Conservation (phyloP, 2,888 invertebrate species). For the Allacma fusca region DNA sequence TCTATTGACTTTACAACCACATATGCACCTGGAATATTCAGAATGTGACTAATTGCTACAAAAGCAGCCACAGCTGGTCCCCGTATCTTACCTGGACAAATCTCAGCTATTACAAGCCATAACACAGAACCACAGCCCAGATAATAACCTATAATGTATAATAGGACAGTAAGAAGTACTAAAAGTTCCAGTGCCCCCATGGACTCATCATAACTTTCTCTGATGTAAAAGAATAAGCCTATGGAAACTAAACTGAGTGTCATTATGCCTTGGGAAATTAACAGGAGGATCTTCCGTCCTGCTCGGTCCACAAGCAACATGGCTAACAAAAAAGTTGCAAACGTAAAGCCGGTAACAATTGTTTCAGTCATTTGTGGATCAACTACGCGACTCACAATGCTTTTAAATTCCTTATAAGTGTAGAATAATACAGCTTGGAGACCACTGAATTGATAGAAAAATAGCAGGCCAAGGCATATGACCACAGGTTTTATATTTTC, state of each 20-base stretch:
- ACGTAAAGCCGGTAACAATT: neutral
- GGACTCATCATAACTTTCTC: neutral
- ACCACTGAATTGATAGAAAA: constrained; percentile 7
- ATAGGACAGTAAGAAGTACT: neutral
- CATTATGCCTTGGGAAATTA: neutral
- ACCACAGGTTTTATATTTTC: neutral
- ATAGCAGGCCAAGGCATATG: neutral
- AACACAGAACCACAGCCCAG: neutral
- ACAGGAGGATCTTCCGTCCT: neutral
- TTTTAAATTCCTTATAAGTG: neutral
- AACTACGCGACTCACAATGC: neutral
- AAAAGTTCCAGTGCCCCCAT: neutral
- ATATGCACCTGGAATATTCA: neutral
- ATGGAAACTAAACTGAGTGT: neutral
- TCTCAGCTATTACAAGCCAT: neutral
- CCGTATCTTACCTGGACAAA: neutral
- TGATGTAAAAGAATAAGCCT: neutral
- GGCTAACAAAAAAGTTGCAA: neutral
- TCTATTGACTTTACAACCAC: neutral
- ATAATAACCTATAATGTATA: neutral
- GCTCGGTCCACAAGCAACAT: neutral
- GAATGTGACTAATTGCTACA: neutral
- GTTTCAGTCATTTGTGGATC: neutral
- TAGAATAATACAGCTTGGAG: neutral
- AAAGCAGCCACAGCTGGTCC: neutral